Evolutionary conservation across 2,113 vertebrate genomes (phyloP).

Genomic region (Vulpes vulpes): DNA sequence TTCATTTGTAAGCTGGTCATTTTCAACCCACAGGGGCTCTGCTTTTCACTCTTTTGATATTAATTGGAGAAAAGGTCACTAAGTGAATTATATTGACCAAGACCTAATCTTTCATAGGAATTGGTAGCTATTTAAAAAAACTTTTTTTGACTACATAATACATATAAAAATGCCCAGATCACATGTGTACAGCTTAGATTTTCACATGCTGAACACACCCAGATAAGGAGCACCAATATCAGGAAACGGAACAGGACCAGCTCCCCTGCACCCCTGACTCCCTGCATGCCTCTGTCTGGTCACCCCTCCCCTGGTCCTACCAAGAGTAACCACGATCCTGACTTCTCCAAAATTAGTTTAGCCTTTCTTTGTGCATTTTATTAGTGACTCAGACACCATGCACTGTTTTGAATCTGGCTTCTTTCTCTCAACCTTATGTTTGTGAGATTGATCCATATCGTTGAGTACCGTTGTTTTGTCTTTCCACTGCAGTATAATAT

Average conservation of each 20-base stretch:
- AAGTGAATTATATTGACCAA: neutral
- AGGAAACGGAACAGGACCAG: rapidly evolving
- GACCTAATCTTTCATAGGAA: neutral
- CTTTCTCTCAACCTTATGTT: neutral
- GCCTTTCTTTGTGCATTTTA: neutral
- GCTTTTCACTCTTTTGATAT: neutral
- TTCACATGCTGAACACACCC: neutral
- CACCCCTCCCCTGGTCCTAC: rapidly evolving
- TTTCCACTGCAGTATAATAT: neutral
- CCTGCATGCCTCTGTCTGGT: rapidly evolving
- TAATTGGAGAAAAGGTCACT: neutral
- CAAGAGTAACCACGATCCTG: neutral
- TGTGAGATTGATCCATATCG: neutral
- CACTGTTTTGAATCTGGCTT: neutral
- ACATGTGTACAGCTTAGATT: neutral
- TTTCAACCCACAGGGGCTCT: neutral
- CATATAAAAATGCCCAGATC: neutral
- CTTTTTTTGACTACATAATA: neutral
- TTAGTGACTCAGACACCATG: rapidly evolving
- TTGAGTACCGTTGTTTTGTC: too few relatives aligned
- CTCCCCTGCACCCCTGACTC: rapidly evolving
- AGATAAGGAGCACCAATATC: rapidly evolving
- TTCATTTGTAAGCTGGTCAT: too few relatives aligned
- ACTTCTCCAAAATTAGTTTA: too few relatives aligned
- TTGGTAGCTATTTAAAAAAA: neutral